Evolutionary conservation across 1,140 invertebrate genomes (phyloP), one percentile per base, ranked within the genome.

Genomic region (Notospermus geniculatus): DNA sequence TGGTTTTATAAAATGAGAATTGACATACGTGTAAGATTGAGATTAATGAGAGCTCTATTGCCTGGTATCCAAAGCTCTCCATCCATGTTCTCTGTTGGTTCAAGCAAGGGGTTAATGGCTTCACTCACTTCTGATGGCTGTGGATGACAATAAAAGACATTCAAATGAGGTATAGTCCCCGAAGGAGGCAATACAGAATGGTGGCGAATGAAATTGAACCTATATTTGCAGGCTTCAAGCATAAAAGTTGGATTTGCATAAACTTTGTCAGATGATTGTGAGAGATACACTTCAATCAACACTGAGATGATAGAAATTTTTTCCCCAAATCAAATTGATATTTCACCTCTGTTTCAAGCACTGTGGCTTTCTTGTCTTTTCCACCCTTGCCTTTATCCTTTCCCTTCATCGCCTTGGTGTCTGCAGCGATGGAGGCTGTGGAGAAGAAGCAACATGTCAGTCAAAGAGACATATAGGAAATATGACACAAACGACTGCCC

Each of bases 11-110:
- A n/a, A 15, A 36, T 36, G 32, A 36, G 32, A 36, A 36, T 15
- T 36, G 32, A 70, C 75, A 69, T 71, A 80, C 77, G 65, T 39
- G 72, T 68, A 13, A 80, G 60, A 58, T 78, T 80, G 1, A 80
- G 66, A 45, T 72, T 77, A 58, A 80, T 74, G 0, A 80, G 64
- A 1, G 71, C 63, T 56, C 74, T 62, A 64, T 80, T 80, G 43
- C 77, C 77, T 30, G 72, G 50, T 13, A 77, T 66, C 68, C 69
- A 72, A 1, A 76, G 65, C 19, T 74, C 65, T 15, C 71, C 73
- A 57, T 76, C 70, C n/a, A 78, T 76, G 45, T 63, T 64, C 43
- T 78, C 76, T 22, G 70, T 70, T 1, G 41, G 65, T 50, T 80
- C 77, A 59, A 77, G 62, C 46, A 80, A 59, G 5, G 77, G 74